A percentile compares a stretch with the other conserved stretches of the same genome.
phyloP scores from a whole-genome alignment of 2,113 vertebrate genomes.

The Orthonyx spaldingii region DNA sequence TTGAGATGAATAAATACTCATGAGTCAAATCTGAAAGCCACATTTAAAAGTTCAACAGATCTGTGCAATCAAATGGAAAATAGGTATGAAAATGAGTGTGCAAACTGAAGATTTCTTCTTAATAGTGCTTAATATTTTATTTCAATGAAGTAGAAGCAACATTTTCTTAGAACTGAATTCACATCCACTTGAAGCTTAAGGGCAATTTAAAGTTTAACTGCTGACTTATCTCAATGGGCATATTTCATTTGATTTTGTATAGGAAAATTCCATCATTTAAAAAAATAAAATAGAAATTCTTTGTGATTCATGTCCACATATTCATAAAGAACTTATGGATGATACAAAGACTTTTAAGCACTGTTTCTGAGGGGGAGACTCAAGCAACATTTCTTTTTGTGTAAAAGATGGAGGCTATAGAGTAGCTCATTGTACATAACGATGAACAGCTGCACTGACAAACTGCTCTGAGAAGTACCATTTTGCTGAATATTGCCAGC shows the following conservation, averaged over 20 bases:
- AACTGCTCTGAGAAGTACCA: not conserved
- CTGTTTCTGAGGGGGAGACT: not conserved
- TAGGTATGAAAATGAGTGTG: not conserved
- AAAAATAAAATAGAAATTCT: not conserved
- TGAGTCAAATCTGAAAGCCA: not conserved
- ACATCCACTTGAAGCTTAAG: not conserved
- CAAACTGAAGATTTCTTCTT: not conserved
- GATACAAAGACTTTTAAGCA: not conserved
- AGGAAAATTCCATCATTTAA: not conserved
- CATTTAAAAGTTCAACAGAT: not conserved
- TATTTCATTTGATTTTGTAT: not conserved
- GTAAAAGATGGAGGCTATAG: not conserved
- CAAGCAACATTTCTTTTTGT: not conserved
- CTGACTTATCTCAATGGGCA: not conserved
- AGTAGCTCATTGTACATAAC: not conserved
- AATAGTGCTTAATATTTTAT: not conserved
- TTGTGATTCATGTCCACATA: not conserved
- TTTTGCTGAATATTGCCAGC: not conserved
- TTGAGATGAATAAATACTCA: not conserved
- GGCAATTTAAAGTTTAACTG: not conserved
- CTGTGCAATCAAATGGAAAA: not conserved
- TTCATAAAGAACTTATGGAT: not conserved
- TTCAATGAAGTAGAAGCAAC: not conserved
- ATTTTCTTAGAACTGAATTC: not conserved
- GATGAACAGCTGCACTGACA: not conserved